These are phyloP conservation scores for Stegodyphus dumicola DNA, from an alignment of 1,140 invertebrate species.

Conservation along the genomic window DNA sequence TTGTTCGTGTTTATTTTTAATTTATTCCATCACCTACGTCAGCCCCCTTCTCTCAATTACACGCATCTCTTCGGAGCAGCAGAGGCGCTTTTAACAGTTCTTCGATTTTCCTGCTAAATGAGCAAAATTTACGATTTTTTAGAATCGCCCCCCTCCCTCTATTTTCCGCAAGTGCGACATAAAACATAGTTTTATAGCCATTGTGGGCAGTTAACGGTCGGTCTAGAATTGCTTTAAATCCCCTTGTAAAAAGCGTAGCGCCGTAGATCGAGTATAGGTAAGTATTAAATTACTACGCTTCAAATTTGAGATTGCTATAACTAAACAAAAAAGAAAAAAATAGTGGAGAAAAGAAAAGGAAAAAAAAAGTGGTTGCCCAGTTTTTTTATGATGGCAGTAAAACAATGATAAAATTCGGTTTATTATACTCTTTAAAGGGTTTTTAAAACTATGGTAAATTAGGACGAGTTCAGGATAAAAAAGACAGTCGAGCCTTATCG, in stretches of 20 bases:
- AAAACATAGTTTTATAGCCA: conserved; percentile 60
- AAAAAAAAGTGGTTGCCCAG: conserved; percentile 12
- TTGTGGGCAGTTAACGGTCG: conserved; percentile 53
- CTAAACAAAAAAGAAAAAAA: not conserved
- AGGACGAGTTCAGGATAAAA: conserved; percentile 21
- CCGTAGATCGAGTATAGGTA: conserved; percentile 20
- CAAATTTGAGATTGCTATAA: conserved; percentile 54
- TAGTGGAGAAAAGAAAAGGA: not conserved
- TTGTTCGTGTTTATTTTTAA: conserved; percentile 41
- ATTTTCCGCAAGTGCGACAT: conserved; percentile 46
- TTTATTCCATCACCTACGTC: conserved; percentile 26
- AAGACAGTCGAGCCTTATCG: conserved; percentile 19
- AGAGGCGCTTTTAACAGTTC: conserved; percentile 19
- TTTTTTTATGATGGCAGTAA: conserved; percentile 54
- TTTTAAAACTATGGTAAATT: conserved; percentile 52
- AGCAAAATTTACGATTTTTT: conserved; percentile 59
- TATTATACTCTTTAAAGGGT: conserved; percentile 58
- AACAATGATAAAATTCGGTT: conserved; percentile 61
- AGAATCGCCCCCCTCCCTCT: conserved; percentile 5
- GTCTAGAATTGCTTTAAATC: conserved; percentile 54
- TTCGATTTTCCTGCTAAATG: conserved; percentile 55
- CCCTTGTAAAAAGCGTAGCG: conserved; percentile 42
- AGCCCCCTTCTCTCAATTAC: not conserved
- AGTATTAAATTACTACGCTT: conserved; percentile 58
- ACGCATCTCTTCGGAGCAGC: conserved; percentile 17